Conservation (phyloP, 2,888 invertebrate genomes). For the Trichogramma evanescens region DNA sequence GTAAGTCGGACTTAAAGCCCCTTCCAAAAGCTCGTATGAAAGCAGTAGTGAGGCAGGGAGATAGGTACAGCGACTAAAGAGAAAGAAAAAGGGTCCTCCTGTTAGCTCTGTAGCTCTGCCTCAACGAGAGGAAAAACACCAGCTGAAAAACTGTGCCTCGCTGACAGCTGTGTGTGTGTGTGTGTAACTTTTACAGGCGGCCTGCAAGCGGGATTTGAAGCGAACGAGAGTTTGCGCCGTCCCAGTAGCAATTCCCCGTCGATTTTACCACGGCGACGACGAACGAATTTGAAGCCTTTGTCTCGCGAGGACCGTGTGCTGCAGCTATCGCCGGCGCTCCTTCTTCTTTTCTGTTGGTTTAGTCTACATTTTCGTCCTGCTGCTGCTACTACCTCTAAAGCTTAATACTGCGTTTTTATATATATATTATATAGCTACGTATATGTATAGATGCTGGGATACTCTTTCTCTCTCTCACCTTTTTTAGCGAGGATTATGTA, state of each 20-base stretch:
- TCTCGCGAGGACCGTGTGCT: neutral
- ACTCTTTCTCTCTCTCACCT: neutral
- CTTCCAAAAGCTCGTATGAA: conserved; percentile 14
- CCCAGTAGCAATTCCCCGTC: neutral
- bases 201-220: no score
- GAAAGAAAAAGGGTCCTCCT: neutral
- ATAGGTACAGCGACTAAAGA: neutral
- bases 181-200: neutral
- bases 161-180: no score
- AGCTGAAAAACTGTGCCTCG: no score
- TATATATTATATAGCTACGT: no score
- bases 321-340: neutral
- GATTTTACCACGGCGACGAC: neutral
- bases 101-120: neutral
- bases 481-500: neutral
- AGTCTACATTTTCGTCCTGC: neutral
- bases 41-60: neutral
- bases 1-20: conserved; percentile 45
- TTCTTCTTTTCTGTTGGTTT: neutral
- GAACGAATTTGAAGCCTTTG: neutral
- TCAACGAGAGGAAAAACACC: no score
- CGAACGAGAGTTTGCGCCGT: neutral
- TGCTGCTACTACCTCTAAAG: neutral
- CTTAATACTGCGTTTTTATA: no score
- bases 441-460: no score